These are phyloP conservation scores for Pilophorus perplexus DNA, from an alignment of 2,888 invertebrate genomes.

Conservation along the genomic window DNA sequence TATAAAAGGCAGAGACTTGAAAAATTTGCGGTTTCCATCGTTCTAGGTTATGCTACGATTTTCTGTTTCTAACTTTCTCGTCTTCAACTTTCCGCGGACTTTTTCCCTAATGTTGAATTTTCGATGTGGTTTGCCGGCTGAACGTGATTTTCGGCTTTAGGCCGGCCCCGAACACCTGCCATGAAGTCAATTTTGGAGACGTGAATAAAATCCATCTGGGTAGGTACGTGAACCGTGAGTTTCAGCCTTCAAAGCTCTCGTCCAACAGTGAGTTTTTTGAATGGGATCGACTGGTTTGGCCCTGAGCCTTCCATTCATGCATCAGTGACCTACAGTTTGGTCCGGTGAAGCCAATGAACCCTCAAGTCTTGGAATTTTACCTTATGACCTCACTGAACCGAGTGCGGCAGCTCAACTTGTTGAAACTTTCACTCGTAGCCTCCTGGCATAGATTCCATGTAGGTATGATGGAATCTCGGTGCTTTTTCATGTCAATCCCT, in stretches of 20 bases:
- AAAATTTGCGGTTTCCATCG: not conserved
- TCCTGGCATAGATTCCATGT: not conserved
- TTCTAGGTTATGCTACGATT: not conserved
- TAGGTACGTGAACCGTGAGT: slow-evolving; percentile 23
- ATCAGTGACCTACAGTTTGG: too few species aligned
- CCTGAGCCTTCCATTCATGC: too few species aligned
- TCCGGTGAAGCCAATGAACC: too few species aligned
- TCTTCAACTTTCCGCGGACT: not conserved
- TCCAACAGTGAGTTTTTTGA: not conserved
- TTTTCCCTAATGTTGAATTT: not conserved
- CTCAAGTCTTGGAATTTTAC: too few species aligned
- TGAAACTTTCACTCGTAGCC: not conserved
- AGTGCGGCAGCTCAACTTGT: too few species aligned
- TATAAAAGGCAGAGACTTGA: not conserved
- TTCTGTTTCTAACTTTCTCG: not conserved
- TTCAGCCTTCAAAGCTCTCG: too few species aligned
- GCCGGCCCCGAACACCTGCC: not conserved
- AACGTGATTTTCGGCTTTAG: not conserved
- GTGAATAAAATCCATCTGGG: slow-evolving; percentile 12
- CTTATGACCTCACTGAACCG: too few species aligned
- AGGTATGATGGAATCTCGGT: not conserved
- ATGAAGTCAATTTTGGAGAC: slow-evolving; percentile 31
- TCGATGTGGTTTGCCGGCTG: not conserved
- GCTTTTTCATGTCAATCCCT: too few species aligned
- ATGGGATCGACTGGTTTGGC: too few species aligned